These are phyloP conservation scores for Phasianus colchicus DNA, from an alignment of 2,113 vertebrate species.

Conservation along the genomic window DNA sequence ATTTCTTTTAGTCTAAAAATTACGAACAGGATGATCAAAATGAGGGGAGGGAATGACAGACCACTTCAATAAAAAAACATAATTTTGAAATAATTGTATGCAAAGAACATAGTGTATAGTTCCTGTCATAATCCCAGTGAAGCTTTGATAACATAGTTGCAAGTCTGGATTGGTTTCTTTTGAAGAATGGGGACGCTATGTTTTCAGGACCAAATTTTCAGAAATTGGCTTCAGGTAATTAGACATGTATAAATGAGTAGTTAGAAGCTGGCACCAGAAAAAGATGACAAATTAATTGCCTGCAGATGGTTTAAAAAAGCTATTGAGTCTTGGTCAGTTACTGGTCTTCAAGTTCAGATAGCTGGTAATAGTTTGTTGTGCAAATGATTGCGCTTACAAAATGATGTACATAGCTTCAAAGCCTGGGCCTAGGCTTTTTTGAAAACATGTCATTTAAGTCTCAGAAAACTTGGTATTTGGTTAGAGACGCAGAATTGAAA, in stretches of 20 bases:
- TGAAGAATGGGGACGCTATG: conserved; percentile 39
- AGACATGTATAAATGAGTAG: conserved; percentile 49
- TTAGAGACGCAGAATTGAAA: conserved; percentile 47
- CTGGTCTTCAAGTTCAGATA: conserved; percentile 68
- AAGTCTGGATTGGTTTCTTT: conserved; percentile 53
- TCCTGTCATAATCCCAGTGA: conserved; percentile 39
- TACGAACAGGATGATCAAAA: conserved; percentile 24
- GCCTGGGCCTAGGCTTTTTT: conserved; percentile 17
- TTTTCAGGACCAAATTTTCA: conserved; percentile 59
- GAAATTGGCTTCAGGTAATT: conserved; percentile 60
- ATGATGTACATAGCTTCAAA: conserved; percentile 57
- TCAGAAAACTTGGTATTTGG: conserved; percentile 56
- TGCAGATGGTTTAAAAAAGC: conserved; percentile 50
- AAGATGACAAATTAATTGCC: conserved; percentile 64
- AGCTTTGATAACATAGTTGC: conserved; percentile 49
- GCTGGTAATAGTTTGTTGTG: conserved; percentile 67
- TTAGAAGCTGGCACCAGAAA: conserved; percentile 20
- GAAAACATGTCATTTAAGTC: conserved; percentile 55
- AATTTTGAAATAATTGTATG: conserved; percentile 50
- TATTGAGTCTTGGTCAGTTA: conserved; percentile 55
- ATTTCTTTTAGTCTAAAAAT: conserved; percentile 18
- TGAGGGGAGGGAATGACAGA: background rate
- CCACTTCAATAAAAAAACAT: conserved; percentile 38
- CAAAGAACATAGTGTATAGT: background rate
- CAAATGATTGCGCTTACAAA: conserved; percentile 35